Base-by-base conservation (phyloP, 2,113 vertebrate species). In the Hippocampus comes region DNA sequence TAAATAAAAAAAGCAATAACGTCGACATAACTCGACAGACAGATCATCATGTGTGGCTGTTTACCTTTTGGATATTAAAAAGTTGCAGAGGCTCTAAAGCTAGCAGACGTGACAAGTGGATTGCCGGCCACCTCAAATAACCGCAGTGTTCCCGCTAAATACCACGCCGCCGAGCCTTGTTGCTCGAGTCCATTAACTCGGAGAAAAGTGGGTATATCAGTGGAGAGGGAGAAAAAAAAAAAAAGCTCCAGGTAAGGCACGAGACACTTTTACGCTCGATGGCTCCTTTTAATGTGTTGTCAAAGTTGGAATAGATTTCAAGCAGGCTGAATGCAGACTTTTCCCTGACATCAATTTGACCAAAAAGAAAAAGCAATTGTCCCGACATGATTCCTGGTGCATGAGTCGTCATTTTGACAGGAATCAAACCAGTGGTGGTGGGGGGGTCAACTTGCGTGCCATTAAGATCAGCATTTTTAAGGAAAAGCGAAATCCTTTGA, bases 211-310 rank as follows among this genome's bases (percentile, higher is more conserved):
- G 12, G 57, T 30, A 59, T 34, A 34, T 59, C 56, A 25, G 56
- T 59, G 25, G 43, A 12, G 11, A 1, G 30, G 4, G 30, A 5
- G 30, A 30, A 3, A 30, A 3, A 34, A 34, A 46, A 46, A 27
- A 59, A 59, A 59, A 7, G 57, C 57, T 59, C 57, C 11, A 59
- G 3, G 57, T 27, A 59, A 59, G 25, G 57, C 12, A 11, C 57
- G 1, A 12, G 57, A 25, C 57, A 59, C 23, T 59, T 59, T 59
- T 59, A 27, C 57, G 25, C 57, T 59, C 42, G 5, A 57, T 48
- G 41, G 23, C 49, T 30, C 46, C 46, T 71, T 66, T 59, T 42
- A 42, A 71, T 56, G 69, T 60, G 25, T 23, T 68, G 46, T 57
- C 48, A 25, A 21, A 63, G 61, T 46, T 41, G 18, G 34, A 41